Evolutionary conservation across 2,113 vertebrate species (phyloP), one percentile per base, ranked within the genome.

Genomic region (Sturnira hondurensis): DNA sequence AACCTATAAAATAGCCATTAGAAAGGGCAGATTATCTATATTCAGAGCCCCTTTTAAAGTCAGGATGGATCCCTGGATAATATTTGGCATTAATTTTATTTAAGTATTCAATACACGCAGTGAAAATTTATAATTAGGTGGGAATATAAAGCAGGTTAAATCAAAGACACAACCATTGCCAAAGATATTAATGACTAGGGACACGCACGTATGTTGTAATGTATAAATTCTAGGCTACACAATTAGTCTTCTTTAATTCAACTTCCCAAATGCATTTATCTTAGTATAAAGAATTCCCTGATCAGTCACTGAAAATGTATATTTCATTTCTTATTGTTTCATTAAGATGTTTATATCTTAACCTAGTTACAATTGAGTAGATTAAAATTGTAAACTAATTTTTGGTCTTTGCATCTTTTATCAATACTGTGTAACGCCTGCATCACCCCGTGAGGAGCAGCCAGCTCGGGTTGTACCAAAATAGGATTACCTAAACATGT

Each of bases 71-170:
- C 16, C 8, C 19, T 91, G 31, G 26, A 65, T 43, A 84, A 80
- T 93, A 93, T 84, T 94, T 93, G 7, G 3, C 31, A 71, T 52
- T 92, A 47, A 65, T 80, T 26, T 78, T 88, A 52, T 77, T 77
- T 81, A 70, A 88, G 9, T 19, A 12, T 71, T 70, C 28, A 61
- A 84, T 87, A 87, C 88, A 43, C 76, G 70, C 2, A 74, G n/a
- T 78, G 45, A 74, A 95, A 89, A 74, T 68, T 1, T 89, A 16
- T 28, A 95, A 14, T 45, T 67, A 41, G 2, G 1, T 78, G 22
- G 45, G n/a, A 71, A 81, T 1, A 52, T 81, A 71, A 88, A 93
- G 45, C 4, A 68, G 28, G 20, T 82, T 80, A 92, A 65, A 81
- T 50, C 4, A 45, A 81, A 85, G 3, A 33, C 11, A 24, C 7